These are phyloP conservation scores for Muricea muricata DNA, from an alignment of 92 coral and sea anemone genomes.

Conservation along the genomic window DNA sequence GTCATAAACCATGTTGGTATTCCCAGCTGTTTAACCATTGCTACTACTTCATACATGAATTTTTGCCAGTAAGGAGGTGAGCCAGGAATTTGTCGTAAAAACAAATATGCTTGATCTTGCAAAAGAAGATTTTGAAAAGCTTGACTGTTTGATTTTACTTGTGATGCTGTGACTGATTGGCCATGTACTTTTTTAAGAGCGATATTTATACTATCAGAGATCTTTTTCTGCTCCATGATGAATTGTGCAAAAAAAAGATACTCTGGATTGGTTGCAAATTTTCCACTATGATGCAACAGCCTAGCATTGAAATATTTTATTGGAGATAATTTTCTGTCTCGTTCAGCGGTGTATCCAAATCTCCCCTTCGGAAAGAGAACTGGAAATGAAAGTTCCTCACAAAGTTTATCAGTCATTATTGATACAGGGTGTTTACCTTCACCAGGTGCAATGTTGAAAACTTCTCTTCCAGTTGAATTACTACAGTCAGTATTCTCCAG, in stretches of 20 bases:
- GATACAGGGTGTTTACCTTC: conserved; percentile 48
- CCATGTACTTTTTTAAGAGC: conserved; percentile 54
- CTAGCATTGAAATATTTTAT: conserved; percentile 12
- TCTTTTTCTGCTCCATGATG: conserved; percentile 45
- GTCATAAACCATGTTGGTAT: conserved; percentile 80
- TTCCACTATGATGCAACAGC: conserved; percentile 40
- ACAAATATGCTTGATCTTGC: conserved; percentile 52
- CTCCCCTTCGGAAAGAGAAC: conserved; percentile 27
- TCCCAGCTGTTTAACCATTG: conserved; percentile 64
- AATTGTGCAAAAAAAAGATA: conserved; percentile 32
- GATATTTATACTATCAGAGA: conserved; percentile 42
- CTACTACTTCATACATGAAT: conserved; percentile 10
- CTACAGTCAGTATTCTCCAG: conserved; percentile 12
- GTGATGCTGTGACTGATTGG: conserved; percentile 35
- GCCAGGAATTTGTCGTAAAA: conserved; percentile 52
- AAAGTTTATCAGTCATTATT: conserved; percentile 25
- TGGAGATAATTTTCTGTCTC: conserved; percentile 14
- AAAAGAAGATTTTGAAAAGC: conserved; percentile 45
- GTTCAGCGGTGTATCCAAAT: conserved; percentile 6
- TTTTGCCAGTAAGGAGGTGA: conserved; percentile 8
- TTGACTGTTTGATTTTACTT: conserved; percentile 17
- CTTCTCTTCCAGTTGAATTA: conserved; percentile 64
- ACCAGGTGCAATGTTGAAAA: conserved; percentile 67
- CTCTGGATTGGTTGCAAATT: conserved; percentile 44
- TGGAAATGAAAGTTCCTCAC: conserved; percentile 25